Evolutionary conservation across 1,140 invertebrate genomes (phyloP), one percentile per base, ranked within the genome.

Genomic region (Aleiodes sp.): DNA sequence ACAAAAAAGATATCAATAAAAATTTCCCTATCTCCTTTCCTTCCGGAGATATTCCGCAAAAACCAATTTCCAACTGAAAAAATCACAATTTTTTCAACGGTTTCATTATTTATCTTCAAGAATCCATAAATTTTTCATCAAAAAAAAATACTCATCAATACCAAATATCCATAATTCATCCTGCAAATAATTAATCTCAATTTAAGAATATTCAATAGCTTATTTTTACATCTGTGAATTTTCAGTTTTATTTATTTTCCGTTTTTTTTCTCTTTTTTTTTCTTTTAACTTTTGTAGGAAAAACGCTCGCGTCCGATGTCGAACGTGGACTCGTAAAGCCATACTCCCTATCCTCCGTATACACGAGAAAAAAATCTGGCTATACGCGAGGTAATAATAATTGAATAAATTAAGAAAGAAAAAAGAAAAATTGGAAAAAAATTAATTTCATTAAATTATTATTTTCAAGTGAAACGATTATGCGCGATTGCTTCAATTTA

Each of bases 301-400:
- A 70, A 70, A 65, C 66, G 46, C 64, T 56, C 64, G 62, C 61
- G 56, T 69, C 67, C 70, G 72, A 73, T 66, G 71, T 72, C 73
- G 70, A 65, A 71, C 74, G 73, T 70, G 75, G 74, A 71, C 71
- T 75, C 69, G 68, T 73, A 62, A 76, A 74, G 69, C 70, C 72
- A 52, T 77, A 76, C 39, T 70, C 73, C 14, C 70, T 73, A 61
- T 75, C 66, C 56, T 72, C 73, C 39, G 68, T 76, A 46, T 74
- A 77, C 65, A 76, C 71, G 33, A 74, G 76, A 56, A 77, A 77
- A 77, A 77, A 75, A 46, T 68, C 69, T 46, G 76, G 68, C 65
- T 68, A 19, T 56, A 59, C 65, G 62, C 72, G 76, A 77, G 76
- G 76, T 77, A 73, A 70, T 63, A 65, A 62, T 41, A 19, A 16